Conservation (phyloP, 2,113 vertebrate genomes). For the Thalassarche chlororhynchos region DNA sequence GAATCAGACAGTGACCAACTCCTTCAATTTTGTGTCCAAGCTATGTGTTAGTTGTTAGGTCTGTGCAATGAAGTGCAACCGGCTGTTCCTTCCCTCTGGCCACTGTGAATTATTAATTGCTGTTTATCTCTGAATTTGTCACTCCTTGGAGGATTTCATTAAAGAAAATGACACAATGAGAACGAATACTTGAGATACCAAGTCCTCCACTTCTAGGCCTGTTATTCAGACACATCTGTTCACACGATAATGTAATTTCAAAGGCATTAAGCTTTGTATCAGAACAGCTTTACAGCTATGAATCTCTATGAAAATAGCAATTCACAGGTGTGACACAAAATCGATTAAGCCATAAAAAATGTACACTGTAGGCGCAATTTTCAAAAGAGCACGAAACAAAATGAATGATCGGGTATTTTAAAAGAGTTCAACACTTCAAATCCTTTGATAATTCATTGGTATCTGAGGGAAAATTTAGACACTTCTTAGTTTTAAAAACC, state of each 20-base stretch:
- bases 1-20: background rate
- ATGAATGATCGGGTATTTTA: background rate
- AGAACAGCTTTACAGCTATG: background rate
- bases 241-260: background rate
- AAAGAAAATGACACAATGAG: background rate
- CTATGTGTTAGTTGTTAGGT: background rate
- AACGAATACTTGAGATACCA: background rate
- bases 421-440: background rate
- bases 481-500: background rate
- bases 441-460: background rate
- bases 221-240: background rate
- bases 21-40: background rate
- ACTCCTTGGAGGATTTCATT: constrained; percentile 28
- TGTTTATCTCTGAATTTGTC: constrained; percentile 42
- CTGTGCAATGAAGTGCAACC: background rate
- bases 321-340: background rate
- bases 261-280: background rate
- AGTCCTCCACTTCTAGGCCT: background rate
- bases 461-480: background rate
- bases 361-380: background rate
- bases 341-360: background rate
- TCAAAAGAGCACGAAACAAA: background rate
- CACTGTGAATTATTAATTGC: constrained; percentile 55
- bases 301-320: background rate
- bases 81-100: background rate